These are phyloP conservation scores for Anorthoa munda DNA, from an alignment of 2,888 invertebrate genomes.

Conservation along the genomic window DNA sequence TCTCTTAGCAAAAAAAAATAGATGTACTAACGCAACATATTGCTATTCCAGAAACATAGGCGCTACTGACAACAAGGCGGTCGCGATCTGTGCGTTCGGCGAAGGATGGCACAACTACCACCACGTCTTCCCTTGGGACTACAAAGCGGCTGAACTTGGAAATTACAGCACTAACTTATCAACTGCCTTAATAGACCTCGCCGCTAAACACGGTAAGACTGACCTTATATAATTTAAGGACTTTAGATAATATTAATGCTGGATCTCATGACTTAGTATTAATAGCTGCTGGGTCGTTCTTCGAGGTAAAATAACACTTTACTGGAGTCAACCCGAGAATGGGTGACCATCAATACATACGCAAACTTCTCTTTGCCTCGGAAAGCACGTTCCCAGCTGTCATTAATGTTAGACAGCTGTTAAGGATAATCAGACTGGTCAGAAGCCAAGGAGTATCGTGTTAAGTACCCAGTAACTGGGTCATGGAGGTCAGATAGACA, in stretches of 20 bases:
- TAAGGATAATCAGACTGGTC: not conserved
- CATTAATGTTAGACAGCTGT: not conserved
- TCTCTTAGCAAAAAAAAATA: not conserved
- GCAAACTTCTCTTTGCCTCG: not conserved
- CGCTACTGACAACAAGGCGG: constrained; percentile 93
- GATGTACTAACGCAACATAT: constrained; percentile 13
- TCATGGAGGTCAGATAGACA: not conserved
- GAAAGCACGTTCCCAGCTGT: not conserved
- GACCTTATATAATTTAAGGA: not conserved
- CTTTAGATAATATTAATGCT: not conserved
- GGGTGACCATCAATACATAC: not conserved
- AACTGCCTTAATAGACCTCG: constrained; percentile 92
- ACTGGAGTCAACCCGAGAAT: not conserved
- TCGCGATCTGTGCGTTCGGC: constrained; percentile 93
- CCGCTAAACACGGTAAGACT: constrained; percentile 92
- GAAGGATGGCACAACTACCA: constrained; percentile 98
- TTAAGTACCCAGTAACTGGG: not conserved
- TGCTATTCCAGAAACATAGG: constrained; percentile 90
- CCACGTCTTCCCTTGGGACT: constrained; percentile 96
- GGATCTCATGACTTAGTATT: not conserved
- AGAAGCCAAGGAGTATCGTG: not conserved
- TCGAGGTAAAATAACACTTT: not conserved
- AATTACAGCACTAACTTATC: constrained; percentile 92
- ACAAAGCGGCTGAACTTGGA: constrained; percentile 94
- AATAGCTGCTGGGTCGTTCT: not conserved